Conservation (phyloP, 2,888 invertebrate species). For the Deladenus siricidicola region DNA sequence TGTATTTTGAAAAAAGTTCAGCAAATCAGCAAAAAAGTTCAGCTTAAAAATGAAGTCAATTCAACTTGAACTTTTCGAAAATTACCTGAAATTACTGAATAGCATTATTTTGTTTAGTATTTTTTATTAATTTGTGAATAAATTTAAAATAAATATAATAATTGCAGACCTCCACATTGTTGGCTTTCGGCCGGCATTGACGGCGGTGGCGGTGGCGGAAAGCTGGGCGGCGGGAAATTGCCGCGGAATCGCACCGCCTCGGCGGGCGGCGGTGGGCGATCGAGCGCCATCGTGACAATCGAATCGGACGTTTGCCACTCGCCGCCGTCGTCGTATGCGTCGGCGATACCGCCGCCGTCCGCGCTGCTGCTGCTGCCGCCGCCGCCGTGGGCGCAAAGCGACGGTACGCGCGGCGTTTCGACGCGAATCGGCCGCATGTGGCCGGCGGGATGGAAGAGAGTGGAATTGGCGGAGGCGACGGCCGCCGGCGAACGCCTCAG, state of each 20-base stretch:
- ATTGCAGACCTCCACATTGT: too few relatives aligned
- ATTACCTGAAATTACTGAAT: too few relatives aligned
- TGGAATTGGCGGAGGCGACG: too few relatives aligned
- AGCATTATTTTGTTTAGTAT: too few relatives aligned
- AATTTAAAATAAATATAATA: too few relatives aligned
- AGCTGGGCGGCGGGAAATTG: neutral
- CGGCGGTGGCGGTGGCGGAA: neutral
- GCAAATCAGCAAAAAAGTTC: too few relatives aligned
- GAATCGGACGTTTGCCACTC: neutral
- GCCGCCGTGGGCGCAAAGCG: constrained; percentile 12
- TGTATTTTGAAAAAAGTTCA: too few relatives aligned
- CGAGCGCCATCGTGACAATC: neutral
- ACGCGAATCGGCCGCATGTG: neutral
- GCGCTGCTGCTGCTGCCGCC: too few relatives aligned
- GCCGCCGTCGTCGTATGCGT: neutral
- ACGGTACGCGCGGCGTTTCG: neutral
- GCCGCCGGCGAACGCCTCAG: neutral
- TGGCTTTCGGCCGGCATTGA: neutral
- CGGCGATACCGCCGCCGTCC: too few relatives aligned
- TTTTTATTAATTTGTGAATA: too few relatives aligned
- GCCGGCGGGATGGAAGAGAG: neutral
- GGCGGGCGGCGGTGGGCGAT: neutral
- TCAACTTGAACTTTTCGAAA: too few relatives aligned
- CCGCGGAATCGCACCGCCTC: neutral
- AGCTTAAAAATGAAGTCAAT: too few relatives aligned